These are phyloP conservation scores for Cheilosia vernalis DNA, from an alignment of 2,888 invertebrate species.

Conservation along the genomic window DNA sequence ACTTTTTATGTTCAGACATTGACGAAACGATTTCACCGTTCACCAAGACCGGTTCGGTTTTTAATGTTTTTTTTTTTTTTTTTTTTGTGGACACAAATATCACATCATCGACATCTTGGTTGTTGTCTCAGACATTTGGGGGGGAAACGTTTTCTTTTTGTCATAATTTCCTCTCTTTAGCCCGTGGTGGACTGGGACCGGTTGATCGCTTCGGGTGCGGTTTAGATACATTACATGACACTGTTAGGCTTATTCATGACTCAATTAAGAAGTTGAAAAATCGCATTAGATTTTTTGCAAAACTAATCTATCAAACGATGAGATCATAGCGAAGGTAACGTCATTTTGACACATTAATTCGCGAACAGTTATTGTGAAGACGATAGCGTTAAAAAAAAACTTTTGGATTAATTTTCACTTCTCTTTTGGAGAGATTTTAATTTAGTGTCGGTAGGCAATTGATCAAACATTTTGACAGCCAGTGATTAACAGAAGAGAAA, in stretches of 20 bases:
- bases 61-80: background rate
- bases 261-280: conserved; percentile 3
- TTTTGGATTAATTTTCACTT: background rate
- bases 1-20: conserved; percentile 19
- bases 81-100: background rate
- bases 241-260: conserved; percentile 25
- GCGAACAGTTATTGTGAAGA: background rate
- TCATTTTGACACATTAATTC: conserved; percentile 17
- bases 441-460: background rate
- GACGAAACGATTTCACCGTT: conserved; percentile 68
- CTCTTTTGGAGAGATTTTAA: background rate
- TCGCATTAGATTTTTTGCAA: background rate
- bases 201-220: conserved; percentile 46
- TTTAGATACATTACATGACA: conserved; percentile 10
- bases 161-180: conserved; percentile 20
- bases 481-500: background rate
- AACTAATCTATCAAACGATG: background rate
- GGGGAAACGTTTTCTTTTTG: conserved; percentile 26
- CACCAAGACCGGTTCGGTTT: conserved; percentile 50
- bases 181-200: conserved; percentile 7
- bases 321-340: background rate
- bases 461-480: background rate
- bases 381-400: background rate
- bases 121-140: conserved; percentile 16
- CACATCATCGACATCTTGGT: conserved; percentile 25